Evolutionary conservation across 1,140 invertebrate genomes (phyloP), one percentile per base, ranked within the genome.

Genomic region (Drosophila aff.): DNA sequence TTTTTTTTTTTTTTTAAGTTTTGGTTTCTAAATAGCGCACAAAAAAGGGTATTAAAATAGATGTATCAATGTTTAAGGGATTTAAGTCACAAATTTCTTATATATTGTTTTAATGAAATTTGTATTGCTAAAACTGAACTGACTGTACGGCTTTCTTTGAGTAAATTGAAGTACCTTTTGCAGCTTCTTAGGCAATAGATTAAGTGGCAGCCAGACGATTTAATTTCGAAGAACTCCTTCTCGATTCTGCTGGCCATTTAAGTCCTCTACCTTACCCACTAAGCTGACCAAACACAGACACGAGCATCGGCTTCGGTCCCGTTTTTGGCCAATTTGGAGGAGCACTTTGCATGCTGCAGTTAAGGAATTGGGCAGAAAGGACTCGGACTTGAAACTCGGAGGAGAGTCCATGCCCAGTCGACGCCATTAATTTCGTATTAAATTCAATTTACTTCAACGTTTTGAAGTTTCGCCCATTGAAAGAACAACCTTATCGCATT

Each of bases 361-460:
- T 44, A 33, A 50, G 28, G 26, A 52, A 33, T 11, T 4, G 18
- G n/a, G 52, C 18, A 16, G 21, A 16, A 7, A 16, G 44, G 23
- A 26, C 41, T 43, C 8, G 8, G 26, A 41, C 65, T 58, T 41
- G 36, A 16, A 16, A 44, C 43, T 31, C 26, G 18, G n/a, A 72
- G 18, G n/a, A 71, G 66, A 33, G 23, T 38, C 52, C 33, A 8
- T 33, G 50, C 52, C 69, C 18, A 15, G 43, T 72, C 28, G 44
- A 43, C 59, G 44, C 53, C 69, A 73, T 72, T 73, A 72, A 73
- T 72, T 73, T 72, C 38, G 31, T 60, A 73, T 73, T 72, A 73
- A 73, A 73, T 73, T 73, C 53, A 60, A 73, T 73, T 73, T 57
- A 60, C 52, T 50, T 72, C 31, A 41, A 69, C 67, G 26, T 72